Percentiles rank a stretch among this genome's conserved stretches.
Evolutionary conservation across 2,888 invertebrate genomes (phyloP).

Genomic region (Lacanobia wlatinum): DNA sequence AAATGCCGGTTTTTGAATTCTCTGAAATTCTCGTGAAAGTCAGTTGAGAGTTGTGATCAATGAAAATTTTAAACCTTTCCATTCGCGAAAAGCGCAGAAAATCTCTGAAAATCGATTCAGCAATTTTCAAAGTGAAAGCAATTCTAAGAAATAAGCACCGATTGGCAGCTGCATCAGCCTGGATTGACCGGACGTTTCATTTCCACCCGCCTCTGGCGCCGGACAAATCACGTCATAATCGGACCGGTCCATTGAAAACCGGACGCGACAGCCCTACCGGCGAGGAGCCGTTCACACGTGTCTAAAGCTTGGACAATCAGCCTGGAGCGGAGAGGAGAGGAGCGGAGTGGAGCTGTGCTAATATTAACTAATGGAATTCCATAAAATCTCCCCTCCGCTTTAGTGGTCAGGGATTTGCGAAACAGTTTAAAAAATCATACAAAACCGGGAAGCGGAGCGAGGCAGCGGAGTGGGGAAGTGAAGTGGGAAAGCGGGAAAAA

Average conservation of each 20-base stretch:
- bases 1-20: background rate
- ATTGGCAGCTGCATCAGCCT: conserved; percentile 27
- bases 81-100: background rate
- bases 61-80: background rate
- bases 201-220: conserved; percentile 37
- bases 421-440: too few species aligned
- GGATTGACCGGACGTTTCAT: conserved; percentile 53
- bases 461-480: too few species aligned
- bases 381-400: too few species aligned
- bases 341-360: too few species aligned
- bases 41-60: background rate
- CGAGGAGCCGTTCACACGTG: conserved; percentile 32
- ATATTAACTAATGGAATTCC: too few species aligned
- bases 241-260: conserved; percentile 4
- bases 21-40: too few species aligned
- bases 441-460: too few species aligned
- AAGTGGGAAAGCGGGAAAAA: too few species aligned
- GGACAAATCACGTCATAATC: conserved; percentile 34
- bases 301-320: conserved; percentile 7
- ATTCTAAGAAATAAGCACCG: conserved; percentile 13
- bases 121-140: conserved; percentile 11
- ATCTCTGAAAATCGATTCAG: background rate
- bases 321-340: too few species aligned
- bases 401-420: too few species aligned
- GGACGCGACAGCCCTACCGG: conserved; percentile 37